These are phyloP conservation scores for Spodoptera littoralis DNA, from an alignment of 2,888 invertebrate genomes.

Conservation along the genomic window DNA sequence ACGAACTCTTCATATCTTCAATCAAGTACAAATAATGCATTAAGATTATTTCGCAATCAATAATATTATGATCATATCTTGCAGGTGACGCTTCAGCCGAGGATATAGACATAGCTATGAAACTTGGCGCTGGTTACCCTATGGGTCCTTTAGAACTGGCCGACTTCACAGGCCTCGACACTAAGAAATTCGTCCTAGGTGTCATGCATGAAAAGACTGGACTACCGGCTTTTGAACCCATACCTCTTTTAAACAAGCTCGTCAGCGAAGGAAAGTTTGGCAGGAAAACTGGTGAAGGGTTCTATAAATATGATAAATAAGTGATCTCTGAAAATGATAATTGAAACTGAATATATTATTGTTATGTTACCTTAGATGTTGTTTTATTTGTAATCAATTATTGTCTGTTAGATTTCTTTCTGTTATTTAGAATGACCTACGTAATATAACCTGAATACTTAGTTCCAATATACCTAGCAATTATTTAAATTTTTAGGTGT, in stretches of 20 bases:
- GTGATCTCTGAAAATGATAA: slow-evolving; percentile 1
- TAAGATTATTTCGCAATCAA: neutral
- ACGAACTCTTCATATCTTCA: too few relatives aligned
- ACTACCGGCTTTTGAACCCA: slow-evolving; percentile 81
- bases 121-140: slow-evolving; percentile 95
- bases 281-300: slow-evolving; percentile 93
- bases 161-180: slow-evolving; percentile 95
- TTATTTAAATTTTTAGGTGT: too few relatives aligned
- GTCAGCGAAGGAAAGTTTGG: slow-evolving; percentile 93
- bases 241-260: slow-evolving; percentile 89
- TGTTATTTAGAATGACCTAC: too few relatives aligned
- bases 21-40: neutral
- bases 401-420: too few relatives aligned
- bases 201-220: slow-evolving; percentile 91
- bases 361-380: neutral
- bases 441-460: too few relatives aligned
- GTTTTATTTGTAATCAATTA: slow-evolving; percentile 6
- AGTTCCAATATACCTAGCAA: too few relatives aligned
- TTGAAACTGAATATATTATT: slow-evolving; percentile 1
- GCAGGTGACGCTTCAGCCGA: slow-evolving; percentile 90
- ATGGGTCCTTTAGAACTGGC: slow-evolving; percentile 96
- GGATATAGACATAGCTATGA: slow-evolving; percentile 96
- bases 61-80: slow-evolving; percentile 25
- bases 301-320: slow-evolving; percentile 90
- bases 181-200: slow-evolving; percentile 86